Conservation (phyloP, 2,888 invertebrate species). For the Andrena haemorrhoa region DNA sequence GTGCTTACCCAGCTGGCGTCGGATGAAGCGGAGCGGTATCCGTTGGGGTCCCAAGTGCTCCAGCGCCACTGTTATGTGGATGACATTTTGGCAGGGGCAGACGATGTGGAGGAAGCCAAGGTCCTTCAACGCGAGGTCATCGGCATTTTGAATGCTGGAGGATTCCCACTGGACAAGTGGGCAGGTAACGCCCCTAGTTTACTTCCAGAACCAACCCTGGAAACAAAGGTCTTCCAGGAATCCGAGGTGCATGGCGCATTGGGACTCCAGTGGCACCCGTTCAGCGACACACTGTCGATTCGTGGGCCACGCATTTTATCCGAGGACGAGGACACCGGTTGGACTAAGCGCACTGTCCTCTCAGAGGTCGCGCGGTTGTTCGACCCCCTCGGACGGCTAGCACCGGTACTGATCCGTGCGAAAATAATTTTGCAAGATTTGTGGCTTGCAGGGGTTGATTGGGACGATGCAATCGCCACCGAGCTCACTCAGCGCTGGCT, state of each 20-base stretch:
- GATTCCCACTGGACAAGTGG: neutral
- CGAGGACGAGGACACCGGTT: neutral
- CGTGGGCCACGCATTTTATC: neutral
- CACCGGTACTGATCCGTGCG: neutral
- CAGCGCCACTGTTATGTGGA: neutral
- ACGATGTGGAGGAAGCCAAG: neutral
- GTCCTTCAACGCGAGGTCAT: neutral
- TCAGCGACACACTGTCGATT: neutral
- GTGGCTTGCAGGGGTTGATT: neutral
- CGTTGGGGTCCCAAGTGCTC: neutral
- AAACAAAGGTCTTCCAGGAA: too few species aligned
- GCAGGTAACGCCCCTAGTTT: neutral
- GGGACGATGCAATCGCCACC: neutral
- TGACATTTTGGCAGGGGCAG: neutral
- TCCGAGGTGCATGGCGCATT: too few species aligned
- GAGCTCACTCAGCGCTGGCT: neutral
- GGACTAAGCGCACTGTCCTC: neutral
- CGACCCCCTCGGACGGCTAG: neutral
- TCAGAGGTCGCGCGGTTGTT: neutral
- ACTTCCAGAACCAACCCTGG: neutral
- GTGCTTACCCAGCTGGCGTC: neutral
- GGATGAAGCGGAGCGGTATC: neutral
- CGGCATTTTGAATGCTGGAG: neutral
- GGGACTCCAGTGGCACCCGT: neutral
- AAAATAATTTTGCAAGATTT: slow-evolving; percentile 1